A percentile compares a stretch with the other conserved stretches of the same genome.
phyloP scores from a whole-genome alignment of 2,113 vertebrate species.

The Petromus typicus region DNA sequence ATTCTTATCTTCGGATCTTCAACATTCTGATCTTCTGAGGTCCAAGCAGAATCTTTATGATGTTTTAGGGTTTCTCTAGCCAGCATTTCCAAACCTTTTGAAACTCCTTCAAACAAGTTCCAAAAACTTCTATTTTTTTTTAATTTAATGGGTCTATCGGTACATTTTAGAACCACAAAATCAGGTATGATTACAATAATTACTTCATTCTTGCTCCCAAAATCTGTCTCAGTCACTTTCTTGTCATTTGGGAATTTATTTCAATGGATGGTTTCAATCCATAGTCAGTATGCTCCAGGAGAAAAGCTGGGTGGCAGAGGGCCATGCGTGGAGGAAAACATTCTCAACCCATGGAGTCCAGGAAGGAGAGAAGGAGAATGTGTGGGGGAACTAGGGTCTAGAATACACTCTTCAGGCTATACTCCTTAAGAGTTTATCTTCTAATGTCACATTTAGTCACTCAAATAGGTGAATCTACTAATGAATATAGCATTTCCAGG shows the following conservation, averaged over 20 bases:
- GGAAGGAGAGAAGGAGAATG: background rate
- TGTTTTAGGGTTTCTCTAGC: background rate
- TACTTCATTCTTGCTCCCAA: background rate
- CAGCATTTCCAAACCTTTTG: background rate
- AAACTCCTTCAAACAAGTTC: background rate
- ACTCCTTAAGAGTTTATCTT: background rate
- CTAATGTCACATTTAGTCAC: background rate
- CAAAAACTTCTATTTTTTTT: background rate
- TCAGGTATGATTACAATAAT: background rate
- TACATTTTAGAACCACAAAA: background rate
- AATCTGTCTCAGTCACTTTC: background rate
- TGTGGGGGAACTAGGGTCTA: background rate
- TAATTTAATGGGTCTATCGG: too few species aligned
- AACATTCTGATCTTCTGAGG: background rate
- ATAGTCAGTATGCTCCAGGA: background rate
- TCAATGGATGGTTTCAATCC: background rate
- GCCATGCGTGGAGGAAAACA: background rate
- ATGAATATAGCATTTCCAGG: background rate
- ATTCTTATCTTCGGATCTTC: background rate
- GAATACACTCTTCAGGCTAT: background rate
- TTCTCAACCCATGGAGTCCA: background rate
- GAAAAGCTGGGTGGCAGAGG: background rate
- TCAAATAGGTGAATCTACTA: background rate
- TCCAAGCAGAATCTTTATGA: background rate
- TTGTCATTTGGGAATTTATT: background rate